Conservation (phyloP, 2,888 invertebrate genomes). For the Incurvaria masculella region DNA sequence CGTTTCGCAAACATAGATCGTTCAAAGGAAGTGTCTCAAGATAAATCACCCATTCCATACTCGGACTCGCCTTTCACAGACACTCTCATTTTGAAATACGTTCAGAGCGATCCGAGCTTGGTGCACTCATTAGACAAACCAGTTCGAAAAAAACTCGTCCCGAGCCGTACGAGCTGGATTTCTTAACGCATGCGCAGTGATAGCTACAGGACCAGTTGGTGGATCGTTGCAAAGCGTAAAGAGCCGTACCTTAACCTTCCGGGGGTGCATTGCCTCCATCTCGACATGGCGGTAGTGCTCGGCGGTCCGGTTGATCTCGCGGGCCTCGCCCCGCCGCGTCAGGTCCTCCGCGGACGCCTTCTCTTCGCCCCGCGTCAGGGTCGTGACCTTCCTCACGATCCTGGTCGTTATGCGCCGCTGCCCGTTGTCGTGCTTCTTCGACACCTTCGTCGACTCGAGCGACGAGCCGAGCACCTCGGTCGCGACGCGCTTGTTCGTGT, state of each 20-base stretch:
- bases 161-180: too few species aligned
- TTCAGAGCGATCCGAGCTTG: too few species aligned
- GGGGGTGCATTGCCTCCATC: conserved; percentile 59
- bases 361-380: conserved; percentile 83
- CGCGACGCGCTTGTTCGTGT: conserved; percentile 77
- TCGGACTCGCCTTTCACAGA: too few species aligned
- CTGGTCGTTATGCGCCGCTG: conserved; percentile 81
- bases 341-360: conserved; percentile 69
- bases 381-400: conserved; percentile 85
- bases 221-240: neutral
- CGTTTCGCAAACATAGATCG: too few species aligned
- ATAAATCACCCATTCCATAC: too few species aligned
- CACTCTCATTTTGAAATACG: too few species aligned
- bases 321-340: conserved; percentile 52
- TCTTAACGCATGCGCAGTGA: too few species aligned
- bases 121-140: too few species aligned
- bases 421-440: conserved; percentile 74
- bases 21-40: too few species aligned
- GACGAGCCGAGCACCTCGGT: conserved; percentile 85
- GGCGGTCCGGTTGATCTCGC: conserved; percentile 55
- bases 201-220: neutral
- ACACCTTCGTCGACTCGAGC: conserved; percentile 79
- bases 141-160: too few species aligned
- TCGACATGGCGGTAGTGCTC: conserved; percentile 59
- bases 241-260: conserved; percentile 72